phyloP scores from a whole-genome alignment of 2,888 invertebrate genomes.

The Drosophila rubida region DNA sequence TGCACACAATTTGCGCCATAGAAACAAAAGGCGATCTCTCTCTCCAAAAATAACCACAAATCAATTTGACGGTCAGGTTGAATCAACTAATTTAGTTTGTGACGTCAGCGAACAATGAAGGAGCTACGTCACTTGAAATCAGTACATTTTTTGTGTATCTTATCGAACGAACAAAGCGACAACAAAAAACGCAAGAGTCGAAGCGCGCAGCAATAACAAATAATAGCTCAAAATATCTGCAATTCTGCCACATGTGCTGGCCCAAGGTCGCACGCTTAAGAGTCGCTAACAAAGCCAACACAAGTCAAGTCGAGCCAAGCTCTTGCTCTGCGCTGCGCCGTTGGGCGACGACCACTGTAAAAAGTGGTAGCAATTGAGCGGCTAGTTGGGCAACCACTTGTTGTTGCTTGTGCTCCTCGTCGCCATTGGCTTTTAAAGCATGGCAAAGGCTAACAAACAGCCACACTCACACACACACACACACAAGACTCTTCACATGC shows the following conservation, averaged over 20 bases:
- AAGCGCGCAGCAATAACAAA: slow-evolving; percentile 1
- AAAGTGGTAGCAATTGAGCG: slow-evolving; percentile 56
- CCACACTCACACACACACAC: slow-evolving; percentile 1
- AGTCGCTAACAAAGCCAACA: slow-evolving; percentile 38
- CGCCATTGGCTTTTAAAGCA: slow-evolving; percentile 39
- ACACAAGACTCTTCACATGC: slow-evolving; percentile 13
- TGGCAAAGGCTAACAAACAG: slow-evolving; percentile 48
- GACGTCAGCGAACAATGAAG: slow-evolving; percentile 30
- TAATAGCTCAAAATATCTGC: slow-evolving; percentile 46
- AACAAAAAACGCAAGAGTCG: slow-evolving; percentile 4
- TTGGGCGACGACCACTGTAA: slow-evolving; percentile 16
- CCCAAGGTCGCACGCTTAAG: slow-evolving; percentile 66
- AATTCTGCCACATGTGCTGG: slow-evolving; percentile 64
- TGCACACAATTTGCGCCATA: slow-evolving; percentile 24
- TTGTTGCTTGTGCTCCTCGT: slow-evolving; percentile 57
- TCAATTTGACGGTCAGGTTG: slow-evolving; percentile 25
- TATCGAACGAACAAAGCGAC: slow-evolving; percentile 3
- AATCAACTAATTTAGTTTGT: slow-evolving; percentile 17
- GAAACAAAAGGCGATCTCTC: slow-evolving; percentile 19
- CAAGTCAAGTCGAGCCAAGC: slow-evolving; percentile 3
- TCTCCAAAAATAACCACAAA: slow-evolving; percentile 30
- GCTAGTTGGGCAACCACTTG: slow-evolving; percentile 75
- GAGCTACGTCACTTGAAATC: slow-evolving; percentile 12
- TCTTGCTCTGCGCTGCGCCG: slow-evolving; percentile 26
- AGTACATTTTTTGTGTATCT: neutral